phyloP scores from a whole-genome alignment of 1,140 invertebrate genomes.

The Tetramorium simillimum region DNA sequence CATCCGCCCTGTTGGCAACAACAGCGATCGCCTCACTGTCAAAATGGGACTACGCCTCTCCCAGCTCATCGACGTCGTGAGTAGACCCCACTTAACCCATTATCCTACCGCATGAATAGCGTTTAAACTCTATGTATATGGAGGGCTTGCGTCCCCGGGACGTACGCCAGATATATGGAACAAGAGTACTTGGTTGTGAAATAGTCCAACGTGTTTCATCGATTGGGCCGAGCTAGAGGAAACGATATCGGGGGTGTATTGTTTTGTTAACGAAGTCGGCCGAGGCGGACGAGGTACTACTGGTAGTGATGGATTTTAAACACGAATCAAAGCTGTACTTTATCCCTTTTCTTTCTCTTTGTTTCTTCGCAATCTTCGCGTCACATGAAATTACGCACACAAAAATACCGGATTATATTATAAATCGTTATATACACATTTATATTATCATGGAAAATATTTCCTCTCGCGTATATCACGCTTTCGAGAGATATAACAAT shows the following conservation, averaged over 20 bases:
- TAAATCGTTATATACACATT: background rate
- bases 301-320: background rate
- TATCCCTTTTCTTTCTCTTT: background rate
- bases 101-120: conserved; percentile 55
- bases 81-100: conserved; percentile 83
- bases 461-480: background rate
- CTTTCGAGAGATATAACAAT: background rate
- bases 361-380: background rate
- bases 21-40: conserved; percentile 97
- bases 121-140: conserved; percentile 47
- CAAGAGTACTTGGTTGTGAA: conserved; percentile 56
- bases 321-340: background rate
- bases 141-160: conserved; percentile 10
- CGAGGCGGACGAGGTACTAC: background rate
- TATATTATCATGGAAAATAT: background rate
- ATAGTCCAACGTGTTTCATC: conserved; percentile 54
- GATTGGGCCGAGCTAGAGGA: background rate
- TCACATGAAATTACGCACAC: background rate
- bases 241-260: conserved; percentile 24
- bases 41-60: conserved; percentile 98
- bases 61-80: conserved; percentile 99
- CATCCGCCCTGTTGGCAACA: conserved; percentile 98
- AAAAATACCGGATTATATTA: background rate
- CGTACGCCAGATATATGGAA: conserved; percentile 38
- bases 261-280: conserved; percentile 24